Percentiles rank a stretch among this genome's conserved stretches.
Conservation (phyloP, 2,888 invertebrate genomes). For the Phania funesta region DNA sequence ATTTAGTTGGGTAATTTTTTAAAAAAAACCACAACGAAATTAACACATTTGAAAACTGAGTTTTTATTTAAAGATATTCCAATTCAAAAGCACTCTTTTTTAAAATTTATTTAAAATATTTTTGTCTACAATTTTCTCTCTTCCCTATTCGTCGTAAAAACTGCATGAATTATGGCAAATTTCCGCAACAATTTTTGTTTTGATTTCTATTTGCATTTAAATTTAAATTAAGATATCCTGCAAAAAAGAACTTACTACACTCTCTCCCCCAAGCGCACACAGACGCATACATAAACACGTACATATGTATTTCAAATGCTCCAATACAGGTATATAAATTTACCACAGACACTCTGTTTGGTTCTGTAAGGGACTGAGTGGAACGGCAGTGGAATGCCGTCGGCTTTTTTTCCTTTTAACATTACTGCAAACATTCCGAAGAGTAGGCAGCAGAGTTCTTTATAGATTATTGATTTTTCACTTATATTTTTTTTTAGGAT, state of each 20-base stretch:
- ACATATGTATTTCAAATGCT: background rate
- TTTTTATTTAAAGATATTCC: too few species aligned
- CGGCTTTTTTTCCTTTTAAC: slow-evolving; percentile 32
- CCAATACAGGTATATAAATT: background rate
- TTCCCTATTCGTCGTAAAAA: background rate
- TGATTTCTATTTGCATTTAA: background rate
- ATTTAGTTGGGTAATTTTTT: too few species aligned
- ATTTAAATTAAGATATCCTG: slow-evolving; percentile 35
- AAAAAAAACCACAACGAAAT: too few species aligned
- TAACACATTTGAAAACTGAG: too few species aligned
- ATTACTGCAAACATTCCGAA: background rate
- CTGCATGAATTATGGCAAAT: slow-evolving; percentile 21
- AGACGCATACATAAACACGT: background rate
- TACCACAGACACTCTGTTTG: background rate
- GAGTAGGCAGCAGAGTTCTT: slow-evolving; percentile 3
- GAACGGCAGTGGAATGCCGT: background rate
- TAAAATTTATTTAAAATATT: too few species aligned
- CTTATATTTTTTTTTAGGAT: slow-evolving; percentile 1
- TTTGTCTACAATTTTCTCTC: too few species aligned
- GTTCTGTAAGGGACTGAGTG: background rate
- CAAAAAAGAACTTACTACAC: background rate
- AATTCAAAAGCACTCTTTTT: too few species aligned
- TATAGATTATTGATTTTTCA: slow-evolving; percentile 53
- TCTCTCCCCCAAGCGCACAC: background rate
- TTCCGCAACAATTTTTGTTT: slow-evolving; percentile 13